Conservation (phyloP, 1,140 invertebrate species). For the Anthonomus grandis region DNA sequence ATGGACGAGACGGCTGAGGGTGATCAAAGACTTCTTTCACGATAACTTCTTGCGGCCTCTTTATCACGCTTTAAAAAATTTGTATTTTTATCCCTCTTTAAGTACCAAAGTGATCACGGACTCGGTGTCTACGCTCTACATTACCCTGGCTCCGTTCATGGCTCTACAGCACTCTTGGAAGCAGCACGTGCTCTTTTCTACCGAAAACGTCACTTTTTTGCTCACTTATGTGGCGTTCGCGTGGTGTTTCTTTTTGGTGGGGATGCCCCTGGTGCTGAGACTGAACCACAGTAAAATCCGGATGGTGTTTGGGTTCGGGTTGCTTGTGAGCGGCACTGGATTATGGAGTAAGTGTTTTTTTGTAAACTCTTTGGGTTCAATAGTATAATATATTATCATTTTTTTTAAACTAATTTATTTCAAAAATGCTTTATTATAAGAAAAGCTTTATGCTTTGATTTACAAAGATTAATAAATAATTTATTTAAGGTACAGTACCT, state of each 20-base stretch:
- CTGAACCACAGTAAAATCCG: slow-evolving; percentile 25
- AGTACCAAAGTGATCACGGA: slow-evolving; percentile 27
- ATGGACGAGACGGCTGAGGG: slow-evolving; percentile 27
- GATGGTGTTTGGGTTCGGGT: slow-evolving; percentile 29
- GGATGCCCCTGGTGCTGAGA: slow-evolving; percentile 31
- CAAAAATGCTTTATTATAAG: no score
- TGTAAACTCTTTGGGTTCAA: no score
- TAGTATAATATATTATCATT: no score
- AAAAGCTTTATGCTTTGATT: no score
- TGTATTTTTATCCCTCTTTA: slow-evolving; percentile 34
- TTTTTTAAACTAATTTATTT: no score
- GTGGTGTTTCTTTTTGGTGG: slow-evolving; percentile 36
- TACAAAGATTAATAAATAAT: no score
- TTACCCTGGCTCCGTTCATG: slow-evolving; percentile 28
- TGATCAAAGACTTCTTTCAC: slow-evolving; percentile 21
- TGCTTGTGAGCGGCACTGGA: slow-evolving; percentile 30
- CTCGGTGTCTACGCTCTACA: slow-evolving; percentile 24
- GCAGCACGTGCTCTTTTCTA: slow-evolving; percentile 17
- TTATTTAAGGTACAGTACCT: no score
- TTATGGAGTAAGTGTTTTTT: slow-evolving; percentile 29
- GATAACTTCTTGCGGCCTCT: slow-evolving; percentile 31
- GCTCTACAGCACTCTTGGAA: slow-evolving; percentile 17
- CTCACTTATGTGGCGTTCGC: slow-evolving; percentile 35
- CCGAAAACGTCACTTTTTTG: slow-evolving; percentile 33
- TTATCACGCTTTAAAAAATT: slow-evolving; percentile 20